phyloP scores from a whole-genome alignment of 1,140 invertebrate genomes.

The Drosophila simulans region DNA sequence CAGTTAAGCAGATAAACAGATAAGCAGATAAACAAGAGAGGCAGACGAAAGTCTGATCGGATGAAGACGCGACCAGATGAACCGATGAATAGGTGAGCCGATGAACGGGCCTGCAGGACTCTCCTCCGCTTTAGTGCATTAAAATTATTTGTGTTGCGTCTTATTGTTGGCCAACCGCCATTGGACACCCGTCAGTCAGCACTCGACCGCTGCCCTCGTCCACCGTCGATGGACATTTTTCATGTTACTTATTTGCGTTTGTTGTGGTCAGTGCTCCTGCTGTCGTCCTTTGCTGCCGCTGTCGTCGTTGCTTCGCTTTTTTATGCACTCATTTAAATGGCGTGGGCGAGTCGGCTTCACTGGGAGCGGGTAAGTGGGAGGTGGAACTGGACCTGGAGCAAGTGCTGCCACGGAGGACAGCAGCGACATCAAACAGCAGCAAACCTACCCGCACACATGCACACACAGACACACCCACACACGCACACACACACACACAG shows the following conservation, averaged over 20 bases:
- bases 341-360: slow-evolving; percentile 24
- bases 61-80: background rate
- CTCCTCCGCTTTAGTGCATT: slow-evolving; percentile 49
- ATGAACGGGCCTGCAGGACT: background rate
- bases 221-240: slow-evolving; percentile 44
- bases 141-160: slow-evolving; percentile 68
- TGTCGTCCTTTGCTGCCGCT: slow-evolving; percentile 19
- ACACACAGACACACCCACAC: slow-evolving; percentile 14
- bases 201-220: background rate
- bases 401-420: slow-evolving; percentile 21
- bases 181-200: slow-evolving; percentile 42
- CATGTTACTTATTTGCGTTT: slow-evolving; percentile 63
- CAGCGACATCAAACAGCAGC: slow-evolving; percentile 50
- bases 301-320: slow-evolving; percentile 57
- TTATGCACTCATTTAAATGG: slow-evolving; percentile 47
- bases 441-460: slow-evolving; percentile 8
- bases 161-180: slow-evolving; percentile 52
- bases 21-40: background rate
- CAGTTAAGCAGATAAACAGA: background rate
- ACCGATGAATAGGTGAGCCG: background rate
- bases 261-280: slow-evolving; percentile 54
- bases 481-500: slow-evolving; percentile 18
- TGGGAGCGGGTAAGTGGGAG: slow-evolving; percentile 1
- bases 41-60: background rate
- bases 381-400: slow-evolving; percentile 19